These are phyloP conservation scores for Bombus sylvicola DNA, from an alignment of 1,140 invertebrate genomes.

Conservation along the genomic window DNA sequence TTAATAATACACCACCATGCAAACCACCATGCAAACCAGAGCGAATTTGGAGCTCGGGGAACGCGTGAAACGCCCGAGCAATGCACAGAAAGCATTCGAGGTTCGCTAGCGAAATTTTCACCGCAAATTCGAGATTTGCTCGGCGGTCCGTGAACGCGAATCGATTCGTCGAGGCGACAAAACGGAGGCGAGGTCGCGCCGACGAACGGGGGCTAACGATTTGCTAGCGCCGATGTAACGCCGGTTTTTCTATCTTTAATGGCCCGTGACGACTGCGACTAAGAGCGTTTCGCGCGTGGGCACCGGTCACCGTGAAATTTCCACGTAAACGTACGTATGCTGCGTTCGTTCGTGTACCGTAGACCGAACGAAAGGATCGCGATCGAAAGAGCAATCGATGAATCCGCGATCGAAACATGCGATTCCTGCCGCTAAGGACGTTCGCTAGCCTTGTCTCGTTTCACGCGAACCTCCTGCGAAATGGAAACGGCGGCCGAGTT, in stretches of 20 bases:
- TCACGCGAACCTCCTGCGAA: not conserved
- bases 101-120: not conserved
- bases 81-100: not conserved
- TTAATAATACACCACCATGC: not conserved
- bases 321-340: not conserved
- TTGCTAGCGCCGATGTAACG: conserved; percentile 28
- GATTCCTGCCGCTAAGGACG: conserved; percentile 1
- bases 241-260: conserved; percentile 23
- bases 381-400: conserved; percentile 11
- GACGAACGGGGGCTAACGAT: not conserved
- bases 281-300: not conserved
- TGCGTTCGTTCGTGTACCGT: not conserved
- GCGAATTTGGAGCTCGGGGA: not conserved
- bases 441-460: conserved; percentile 6
- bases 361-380: not conserved
- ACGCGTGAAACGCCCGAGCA: not conserved
- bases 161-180: not conserved
- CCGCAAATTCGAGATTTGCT: not conserved
- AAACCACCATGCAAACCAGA: not conserved
- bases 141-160: not conserved
- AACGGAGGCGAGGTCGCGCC: not conserved
- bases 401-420: not conserved
- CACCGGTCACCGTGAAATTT: not conserved
- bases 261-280: conserved; percentile 18
- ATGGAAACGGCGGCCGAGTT: not conserved